Evolutionary conservation across 2,797 vertebrate genomes (phyloP).

Genomic region (Benthosema pterotum): DNA sequence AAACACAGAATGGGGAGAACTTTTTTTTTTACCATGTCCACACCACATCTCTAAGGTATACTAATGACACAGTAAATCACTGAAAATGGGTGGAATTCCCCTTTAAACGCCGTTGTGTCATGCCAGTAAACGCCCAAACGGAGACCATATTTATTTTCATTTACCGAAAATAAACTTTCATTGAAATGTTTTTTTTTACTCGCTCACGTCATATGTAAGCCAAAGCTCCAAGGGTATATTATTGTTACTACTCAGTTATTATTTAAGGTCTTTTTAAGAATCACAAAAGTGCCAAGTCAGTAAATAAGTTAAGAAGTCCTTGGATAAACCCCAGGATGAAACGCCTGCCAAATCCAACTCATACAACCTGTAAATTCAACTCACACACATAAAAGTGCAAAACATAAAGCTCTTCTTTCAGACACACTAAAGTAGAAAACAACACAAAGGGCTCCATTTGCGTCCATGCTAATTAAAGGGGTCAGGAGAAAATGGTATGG

Average conservation of each 20-base stretch:
- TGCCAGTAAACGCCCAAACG: not conserved
- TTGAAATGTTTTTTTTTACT: no score
- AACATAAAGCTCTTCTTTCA: not conserved
- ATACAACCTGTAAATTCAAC: not conserved
- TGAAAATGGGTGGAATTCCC: no score
- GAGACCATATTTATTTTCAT: slow-evolving; percentile 11
- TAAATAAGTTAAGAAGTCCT: not conserved
- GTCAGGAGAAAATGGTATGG: no score
- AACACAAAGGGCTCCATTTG: no score
- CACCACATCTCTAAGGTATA: no score
- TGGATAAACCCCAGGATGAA: not conserved
- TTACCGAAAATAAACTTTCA: not conserved
- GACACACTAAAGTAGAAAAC: no score
- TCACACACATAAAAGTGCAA: not conserved
- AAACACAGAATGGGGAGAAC: no score
- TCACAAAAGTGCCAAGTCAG: not conserved
- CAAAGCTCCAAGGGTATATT: slow-evolving; percentile 1
- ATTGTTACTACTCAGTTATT: not conserved
- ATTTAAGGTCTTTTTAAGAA: not conserved
- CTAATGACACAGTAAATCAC: no score
- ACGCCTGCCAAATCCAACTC: not conserved
- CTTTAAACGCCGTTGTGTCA: no score
- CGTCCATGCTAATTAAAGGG: no score
- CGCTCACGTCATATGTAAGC: not conserved
- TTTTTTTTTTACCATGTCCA: no score